phyloP scores from a whole-genome alignment of 2,113 vertebrate species.

The Bombycilla garrulus region DNA sequence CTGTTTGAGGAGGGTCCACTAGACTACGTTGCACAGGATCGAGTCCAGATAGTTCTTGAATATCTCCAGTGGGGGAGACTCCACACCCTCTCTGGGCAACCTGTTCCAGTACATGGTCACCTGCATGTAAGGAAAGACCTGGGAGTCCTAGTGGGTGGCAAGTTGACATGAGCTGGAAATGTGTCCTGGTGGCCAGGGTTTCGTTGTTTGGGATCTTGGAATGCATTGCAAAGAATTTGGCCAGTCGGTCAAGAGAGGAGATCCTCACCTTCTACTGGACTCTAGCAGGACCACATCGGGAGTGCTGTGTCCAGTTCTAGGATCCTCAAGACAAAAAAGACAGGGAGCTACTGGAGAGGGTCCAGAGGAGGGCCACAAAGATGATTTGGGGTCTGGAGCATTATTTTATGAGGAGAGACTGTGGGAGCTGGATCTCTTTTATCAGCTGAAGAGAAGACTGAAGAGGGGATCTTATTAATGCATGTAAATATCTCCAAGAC shows the following conservation, averaged over 20 bases:
- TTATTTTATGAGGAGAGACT: not conserved
- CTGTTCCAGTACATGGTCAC: not conserved
- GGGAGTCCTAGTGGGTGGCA: not conserved
- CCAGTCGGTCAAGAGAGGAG: not conserved
- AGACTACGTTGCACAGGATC: not conserved
- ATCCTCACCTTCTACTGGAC: not conserved
- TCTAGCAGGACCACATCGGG: no score
- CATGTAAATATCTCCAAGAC: accelerated
- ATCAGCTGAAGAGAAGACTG: not conserved
- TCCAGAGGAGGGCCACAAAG: not conserved
- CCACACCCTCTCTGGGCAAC: not conserved
- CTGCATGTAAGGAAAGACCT: accelerated
- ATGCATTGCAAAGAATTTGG: not conserved
- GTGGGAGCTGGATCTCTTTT: not conserved
- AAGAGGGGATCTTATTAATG: not conserved
- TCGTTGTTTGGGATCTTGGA: not conserved
- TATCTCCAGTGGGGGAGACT: not conserved
- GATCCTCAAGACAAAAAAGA: not conserved
- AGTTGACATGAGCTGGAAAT: not conserved
- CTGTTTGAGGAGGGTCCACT: not conserved
- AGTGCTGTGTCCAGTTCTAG: not conserved
- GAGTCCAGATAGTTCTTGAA: not conserved
- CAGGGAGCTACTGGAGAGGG: not conserved
- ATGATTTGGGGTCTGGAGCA: not conserved
- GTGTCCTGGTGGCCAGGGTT: not conserved